Evolutionary conservation across 1,140 invertebrate species (phyloP), one percentile per base, ranked within the genome.

Genomic region (Caenorhabditis brenneri): DNA sequence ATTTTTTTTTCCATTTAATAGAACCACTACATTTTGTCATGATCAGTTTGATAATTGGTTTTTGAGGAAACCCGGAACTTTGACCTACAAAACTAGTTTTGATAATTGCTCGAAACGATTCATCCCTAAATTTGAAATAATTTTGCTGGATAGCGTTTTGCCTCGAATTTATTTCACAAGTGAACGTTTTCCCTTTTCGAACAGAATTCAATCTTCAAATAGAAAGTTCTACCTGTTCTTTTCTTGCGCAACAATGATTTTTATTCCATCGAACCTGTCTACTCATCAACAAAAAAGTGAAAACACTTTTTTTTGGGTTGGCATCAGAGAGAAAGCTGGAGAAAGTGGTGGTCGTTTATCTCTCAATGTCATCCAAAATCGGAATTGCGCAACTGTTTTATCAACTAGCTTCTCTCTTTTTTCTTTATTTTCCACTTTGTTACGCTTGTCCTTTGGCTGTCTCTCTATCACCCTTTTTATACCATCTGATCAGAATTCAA

Each of bases 371-470:
- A 74, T 74, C 65, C 22, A 27, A 65, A 36, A n/a, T 36, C 22
- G 29, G 65, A 74, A 74, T 74, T 74, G 65, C 65, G 65, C 65
- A 74, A 74, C 46, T 36, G 33, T 42, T 36, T 74, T 27, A 39
- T 42, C 65, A 74, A 42, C 65, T 16, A 65, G 65, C 22, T 74
- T 74, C 27, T 42, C 12, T 12, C 4, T 46, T 46, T n/a, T n/a
- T 39, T n/a, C 24, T 19, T 46, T 16, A 36, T 65, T 65, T 58
- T 51, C 49, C 19, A n/a, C 49, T 19, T 29, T 65, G 31, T 65
- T 74, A 74, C 36, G 36, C 33, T 74, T 74, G 33, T 42, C 36
- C 22, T 74, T 74, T 65, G n/a, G 10, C 1, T 36, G 0, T 31
- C 12, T n/a, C 6, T 58, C 12, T 6, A 12, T n/a, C n/a, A n/a